Evolutionary conservation across 2,888 invertebrate genomes (phyloP), one percentile per base, ranked within the genome.

Genomic region (Andrena marginata): DNA sequence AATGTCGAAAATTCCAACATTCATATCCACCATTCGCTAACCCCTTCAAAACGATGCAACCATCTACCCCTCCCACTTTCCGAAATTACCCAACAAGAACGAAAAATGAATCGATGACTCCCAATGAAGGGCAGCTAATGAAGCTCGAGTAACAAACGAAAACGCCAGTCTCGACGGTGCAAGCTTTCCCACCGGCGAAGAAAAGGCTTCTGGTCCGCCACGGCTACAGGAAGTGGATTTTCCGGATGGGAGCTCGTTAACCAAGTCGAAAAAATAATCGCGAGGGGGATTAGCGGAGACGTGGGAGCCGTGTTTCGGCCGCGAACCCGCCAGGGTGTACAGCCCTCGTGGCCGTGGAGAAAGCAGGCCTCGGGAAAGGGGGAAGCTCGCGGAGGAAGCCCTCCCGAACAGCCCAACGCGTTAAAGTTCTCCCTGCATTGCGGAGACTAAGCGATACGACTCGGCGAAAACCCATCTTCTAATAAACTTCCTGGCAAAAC

Each of bases 401-500:
- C 59, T 72, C 67, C n/a, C 35, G 31, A 70, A 60, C 59, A 31
- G 10, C 51, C n/a, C 65, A 29, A 3, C 60, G 35, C 72, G 76
- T 77, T 64, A 65, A 83, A 70, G 54, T 82, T 87, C 76, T 78
- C 72, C 56, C 80, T 80, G 84, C 75, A 82, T 67, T 81, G 80
- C 73, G 62, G 72, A 49, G 77, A 77, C 71, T 69, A 70, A 72
- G 62, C 73, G 79, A 74, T 74, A 72, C 73, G 72, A 72, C 74
- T 76, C 80, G 29, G 42, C 64, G 63, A 80, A 77, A 86, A 79
- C 70, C 76, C 81, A 83, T 86, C 86, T 85, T 83, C 80, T 83
- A 84, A 88, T 87, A 89, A 88, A 89, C 82, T 89, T 87, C 62
- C 56, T 54, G 68, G 72, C 80, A 76, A 84, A 87, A 79, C 81